Evolutionary conservation across 2,113 vertebrate genomes (phyloP).

Genomic region (Rhea americana): DNA sequence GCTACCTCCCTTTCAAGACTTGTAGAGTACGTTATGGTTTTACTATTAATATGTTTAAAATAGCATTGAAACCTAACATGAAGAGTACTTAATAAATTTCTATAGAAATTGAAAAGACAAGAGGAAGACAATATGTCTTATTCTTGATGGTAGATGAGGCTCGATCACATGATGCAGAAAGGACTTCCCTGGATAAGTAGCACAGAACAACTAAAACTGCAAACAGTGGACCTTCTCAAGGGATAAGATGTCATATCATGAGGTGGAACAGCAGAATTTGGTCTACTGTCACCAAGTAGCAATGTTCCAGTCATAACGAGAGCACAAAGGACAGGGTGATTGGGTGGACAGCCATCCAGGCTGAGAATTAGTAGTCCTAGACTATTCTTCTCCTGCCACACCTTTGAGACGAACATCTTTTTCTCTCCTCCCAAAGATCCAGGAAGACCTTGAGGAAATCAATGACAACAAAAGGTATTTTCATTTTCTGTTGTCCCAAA

Average conservation of each 20-base stretch:
- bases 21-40: not conserved
- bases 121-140: not conserved
- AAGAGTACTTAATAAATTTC: not conserved
- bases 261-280: not conserved
- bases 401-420: not conserved
- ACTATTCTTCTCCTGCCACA: not conserved
- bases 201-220: not conserved
- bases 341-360: not conserved
- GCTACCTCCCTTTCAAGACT: not conserved
- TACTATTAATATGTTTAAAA: not conserved
- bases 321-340: not conserved
- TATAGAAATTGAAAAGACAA: not conserved
- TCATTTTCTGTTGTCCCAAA: not conserved
- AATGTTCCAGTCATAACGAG: not conserved
- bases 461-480: not conserved
- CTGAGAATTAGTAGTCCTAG: not conserved
- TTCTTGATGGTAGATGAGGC: not conserved
- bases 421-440: not conserved
- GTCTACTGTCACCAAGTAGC: not conserved
- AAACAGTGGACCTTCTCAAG: not conserved
- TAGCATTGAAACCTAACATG: not conserved
- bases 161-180: not conserved
- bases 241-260: not conserved
- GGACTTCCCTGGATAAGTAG: not conserved
- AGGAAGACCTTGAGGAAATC: not conserved